Conservation (phyloP, 2,888 invertebrate genomes). For the Cheilosia urbana region DNA sequence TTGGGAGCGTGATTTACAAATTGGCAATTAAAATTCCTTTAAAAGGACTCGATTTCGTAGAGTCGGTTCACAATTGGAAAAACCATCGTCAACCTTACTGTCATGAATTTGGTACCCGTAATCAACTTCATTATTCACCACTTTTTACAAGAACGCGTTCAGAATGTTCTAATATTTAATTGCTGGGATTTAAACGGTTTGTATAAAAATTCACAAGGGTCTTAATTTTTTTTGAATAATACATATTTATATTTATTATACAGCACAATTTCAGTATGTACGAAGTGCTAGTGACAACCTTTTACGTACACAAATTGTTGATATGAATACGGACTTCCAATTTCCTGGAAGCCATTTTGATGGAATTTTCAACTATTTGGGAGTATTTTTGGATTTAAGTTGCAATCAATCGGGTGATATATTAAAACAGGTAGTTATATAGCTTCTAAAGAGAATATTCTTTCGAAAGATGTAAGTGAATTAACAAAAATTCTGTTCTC, state of each 20-base stretch:
- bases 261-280: constrained; percentile 77
- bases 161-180: constrained; percentile 78
- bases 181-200: constrained; percentile 80
- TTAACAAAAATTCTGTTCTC: not conserved
- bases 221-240: not conserved
- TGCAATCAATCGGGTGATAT: constrained; percentile 77
- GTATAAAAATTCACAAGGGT: not conserved
- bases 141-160: constrained; percentile 77
- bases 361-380: constrained; percentile 77
- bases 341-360: constrained; percentile 76
- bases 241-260: not conserved
- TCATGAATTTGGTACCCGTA: constrained; percentile 59
- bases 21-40: constrained; percentile 25
- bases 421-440: constrained; percentile 77
- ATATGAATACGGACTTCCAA: constrained; percentile 63
- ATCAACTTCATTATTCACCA: constrained; percentile 79
- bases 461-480: not conserved
- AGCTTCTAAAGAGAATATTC: not conserved
- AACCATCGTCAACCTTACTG: not conserved
- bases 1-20: constrained; percentile 9
- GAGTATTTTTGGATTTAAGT: constrained; percentile 79
- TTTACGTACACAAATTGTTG: constrained; percentile 66
- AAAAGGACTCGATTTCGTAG: constrained; percentile 22
- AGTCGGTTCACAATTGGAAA: constrained; percentile 4
- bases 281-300: constrained; percentile 76